Evolutionary conservation across 2,113 vertebrate species (phyloP).

Genomic region (Salvelinus fontinalis): DNA sequence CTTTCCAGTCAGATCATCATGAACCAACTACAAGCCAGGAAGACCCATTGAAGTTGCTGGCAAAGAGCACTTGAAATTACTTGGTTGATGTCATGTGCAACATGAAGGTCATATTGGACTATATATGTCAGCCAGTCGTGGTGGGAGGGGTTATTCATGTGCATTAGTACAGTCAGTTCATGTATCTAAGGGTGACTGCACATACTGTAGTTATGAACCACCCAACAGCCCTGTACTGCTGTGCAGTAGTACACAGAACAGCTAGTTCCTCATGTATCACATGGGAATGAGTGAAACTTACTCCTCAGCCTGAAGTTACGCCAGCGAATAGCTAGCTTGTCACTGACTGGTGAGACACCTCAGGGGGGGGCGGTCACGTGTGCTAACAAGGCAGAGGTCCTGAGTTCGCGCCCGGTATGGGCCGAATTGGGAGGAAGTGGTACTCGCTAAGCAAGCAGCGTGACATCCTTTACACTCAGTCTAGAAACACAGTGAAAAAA

Average conservation of each 20-base stretch:
- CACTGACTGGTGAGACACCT: too few relatives aligned
- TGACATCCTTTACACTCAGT: too few relatives aligned
- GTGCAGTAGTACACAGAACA: background rate
- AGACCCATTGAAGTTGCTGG: background rate
- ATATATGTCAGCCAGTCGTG: too few relatives aligned
- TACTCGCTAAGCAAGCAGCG: too few relatives aligned
- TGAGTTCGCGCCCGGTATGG: too few relatives aligned
- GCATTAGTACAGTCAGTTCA: background rate
- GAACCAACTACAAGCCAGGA: background rate
- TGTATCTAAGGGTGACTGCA: background rate
- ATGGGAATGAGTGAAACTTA: background rate
- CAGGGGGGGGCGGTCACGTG: too few relatives aligned
- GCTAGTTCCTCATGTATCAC: background rate
- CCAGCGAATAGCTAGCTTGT: too few relatives aligned
- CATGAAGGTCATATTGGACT: background rate
- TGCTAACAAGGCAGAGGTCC: too few relatives aligned
- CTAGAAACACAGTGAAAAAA: too few relatives aligned
- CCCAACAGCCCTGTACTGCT: background rate
- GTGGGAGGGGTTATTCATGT: background rate
- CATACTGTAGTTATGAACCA: background rate
- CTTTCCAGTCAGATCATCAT: background rate
- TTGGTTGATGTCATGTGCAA: conserved; percentile 1
- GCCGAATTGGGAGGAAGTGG: too few relatives aligned
- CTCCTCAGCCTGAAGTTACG: too few relatives aligned
- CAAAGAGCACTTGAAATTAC: background rate